A percentile compares a stretch with the other conserved stretches of the same genome.
Evolutionary conservation across 2,797 vertebrate species (phyloP).

Genomic region (Phrynocephalus guinanensis): DNA sequence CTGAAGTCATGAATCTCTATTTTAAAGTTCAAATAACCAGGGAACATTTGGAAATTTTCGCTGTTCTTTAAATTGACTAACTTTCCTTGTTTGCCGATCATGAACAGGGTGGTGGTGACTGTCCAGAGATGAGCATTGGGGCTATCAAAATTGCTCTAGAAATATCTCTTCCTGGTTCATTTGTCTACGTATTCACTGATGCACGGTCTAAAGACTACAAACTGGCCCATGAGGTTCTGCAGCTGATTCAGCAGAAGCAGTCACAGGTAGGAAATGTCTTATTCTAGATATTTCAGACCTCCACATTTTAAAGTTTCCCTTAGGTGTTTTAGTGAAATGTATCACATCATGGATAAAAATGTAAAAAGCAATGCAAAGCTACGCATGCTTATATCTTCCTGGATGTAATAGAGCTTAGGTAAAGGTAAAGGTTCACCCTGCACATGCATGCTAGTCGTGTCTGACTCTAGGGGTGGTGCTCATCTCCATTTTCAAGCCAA

Average conservation of each 20-base stretch:
- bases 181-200: constrained; percentile 97
- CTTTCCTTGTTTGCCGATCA: constrained; percentile 22
- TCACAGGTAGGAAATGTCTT: constrained; percentile 85
- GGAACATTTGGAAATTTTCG: neutral
- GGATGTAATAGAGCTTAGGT: neutral
- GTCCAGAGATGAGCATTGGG: constrained; percentile 98
- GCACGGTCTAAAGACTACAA: constrained; percentile 97
- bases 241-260: constrained; percentile 98
- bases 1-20: neutral
- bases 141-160: constrained; percentile 98
- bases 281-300: neutral
- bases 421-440: no score
- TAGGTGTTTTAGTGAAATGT: neutral
- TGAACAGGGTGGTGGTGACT: constrained; percentile 94
- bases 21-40: neutral
- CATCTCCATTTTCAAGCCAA: no score
- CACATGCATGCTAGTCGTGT: no score
- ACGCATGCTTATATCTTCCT: neutral
- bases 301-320: neutral
- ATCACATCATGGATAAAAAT: constrained; percentile 12
- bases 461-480: no score
- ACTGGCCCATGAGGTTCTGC: constrained; percentile 92
- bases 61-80: neutral
- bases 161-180: constrained; percentile 96
- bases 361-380: neutral